Percentiles rank a stretch among this genome's conserved stretches.
Conservation (phyloP, 2,113 vertebrate genomes). For the Butorides virescens region DNA sequence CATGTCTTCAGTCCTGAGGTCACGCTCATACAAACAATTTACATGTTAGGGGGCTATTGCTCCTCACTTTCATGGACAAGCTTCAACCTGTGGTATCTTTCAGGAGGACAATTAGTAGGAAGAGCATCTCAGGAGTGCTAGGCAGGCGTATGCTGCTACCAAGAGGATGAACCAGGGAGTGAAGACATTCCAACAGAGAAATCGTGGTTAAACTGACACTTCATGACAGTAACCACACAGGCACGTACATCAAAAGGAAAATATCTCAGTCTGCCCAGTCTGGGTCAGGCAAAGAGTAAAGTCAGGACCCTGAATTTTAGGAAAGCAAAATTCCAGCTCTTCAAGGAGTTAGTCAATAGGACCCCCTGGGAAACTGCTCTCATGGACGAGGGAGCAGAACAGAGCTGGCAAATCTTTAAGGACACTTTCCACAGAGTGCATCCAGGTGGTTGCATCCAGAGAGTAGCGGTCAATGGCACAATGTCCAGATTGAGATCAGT, state of each 20-base stretch:
- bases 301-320: too few species aligned
- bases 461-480: too few species aligned
- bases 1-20: neutral
- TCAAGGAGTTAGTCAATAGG: too few species aligned
- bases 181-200: neutral
- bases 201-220: neutral
- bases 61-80: neutral
- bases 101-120: neutral
- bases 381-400: too few species aligned
- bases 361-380: too few species aligned
- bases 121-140: neutral
- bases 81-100: neutral
- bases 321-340: too few species aligned
- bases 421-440: too few species aligned
- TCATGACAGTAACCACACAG: neutral
- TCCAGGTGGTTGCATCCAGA: too few species aligned
- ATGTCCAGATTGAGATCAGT: too few species aligned
- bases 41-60: neutral
- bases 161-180: neutral
- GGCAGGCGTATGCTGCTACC: neutral
- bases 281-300: too few species aligned
- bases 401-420: too few species aligned
- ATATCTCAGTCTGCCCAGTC: neutral
- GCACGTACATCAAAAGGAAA: neutral
- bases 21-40: neutral